phyloP scores from a whole-genome alignment of 2,797 vertebrate species.

The Scomberomorus guttatus region DNA sequence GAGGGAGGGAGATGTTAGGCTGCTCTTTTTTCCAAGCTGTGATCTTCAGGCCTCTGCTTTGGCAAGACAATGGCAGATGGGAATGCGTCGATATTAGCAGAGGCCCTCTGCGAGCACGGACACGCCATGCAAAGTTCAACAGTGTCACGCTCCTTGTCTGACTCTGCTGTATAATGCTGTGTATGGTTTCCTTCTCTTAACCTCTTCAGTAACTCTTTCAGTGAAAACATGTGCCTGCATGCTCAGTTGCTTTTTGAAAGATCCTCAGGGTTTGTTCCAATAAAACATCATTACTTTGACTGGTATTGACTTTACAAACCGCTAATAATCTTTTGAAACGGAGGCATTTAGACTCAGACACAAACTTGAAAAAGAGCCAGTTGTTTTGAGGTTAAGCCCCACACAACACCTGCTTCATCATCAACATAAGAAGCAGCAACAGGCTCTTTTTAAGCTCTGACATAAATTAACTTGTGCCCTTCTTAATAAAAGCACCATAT shows the following conservation, averaged over 20 bases:
- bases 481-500: constrained; percentile 81
- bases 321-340: constrained; percentile 41
- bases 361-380: constrained; percentile 33
- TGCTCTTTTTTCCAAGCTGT: constrained; percentile 19
- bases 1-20: neutral
- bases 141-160: constrained; percentile 59
- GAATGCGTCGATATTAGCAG: constrained; percentile 73
- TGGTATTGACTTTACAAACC: constrained; percentile 37
- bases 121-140: constrained; percentile 72
- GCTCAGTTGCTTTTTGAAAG: constrained; percentile 25
- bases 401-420: constrained; percentile 81
- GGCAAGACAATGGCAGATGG: constrained; percentile 72
- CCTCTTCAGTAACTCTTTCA: constrained; percentile 40
- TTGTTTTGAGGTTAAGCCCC: constrained; percentile 51
- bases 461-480: constrained; percentile 85
- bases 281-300: constrained; percentile 50
- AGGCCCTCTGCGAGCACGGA: constrained; percentile 68
- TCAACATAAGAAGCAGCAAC: constrained; percentile 71
- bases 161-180: constrained; percentile 51
- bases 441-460: constrained; percentile 79
- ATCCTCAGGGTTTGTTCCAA: constrained; percentile 32
- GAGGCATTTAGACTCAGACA: constrained; percentile 35
- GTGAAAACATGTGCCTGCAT: constrained; percentile 51
- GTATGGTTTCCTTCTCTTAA: constrained; percentile 30
- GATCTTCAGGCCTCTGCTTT: constrained; percentile 47